These are phyloP conservation scores for Entomyzon cyanotis DNA, from an alignment of 2,113 vertebrate genomes.

Conservation along the genomic window DNA sequence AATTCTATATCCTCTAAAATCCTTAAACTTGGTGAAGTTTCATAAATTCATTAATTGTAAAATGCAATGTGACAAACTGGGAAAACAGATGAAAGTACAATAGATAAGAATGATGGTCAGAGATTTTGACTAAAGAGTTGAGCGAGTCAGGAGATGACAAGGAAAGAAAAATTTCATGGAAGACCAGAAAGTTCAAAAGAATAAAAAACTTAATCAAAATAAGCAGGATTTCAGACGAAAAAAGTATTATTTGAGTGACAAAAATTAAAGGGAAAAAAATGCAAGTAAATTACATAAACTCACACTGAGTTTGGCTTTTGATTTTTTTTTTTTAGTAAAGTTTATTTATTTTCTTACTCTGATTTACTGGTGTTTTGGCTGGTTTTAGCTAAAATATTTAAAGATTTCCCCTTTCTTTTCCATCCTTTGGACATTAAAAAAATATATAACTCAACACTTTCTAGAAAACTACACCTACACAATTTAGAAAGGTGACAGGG, in stretches of 20 bases:
- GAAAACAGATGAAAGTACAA: not conserved
- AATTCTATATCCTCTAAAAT: not conserved
- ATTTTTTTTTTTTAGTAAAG: not conserved
- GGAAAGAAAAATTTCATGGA: not conserved
- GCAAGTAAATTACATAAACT: not conserved
- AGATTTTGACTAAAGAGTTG: not conserved
- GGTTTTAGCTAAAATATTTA: not conserved
- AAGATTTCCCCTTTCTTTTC: not conserved
- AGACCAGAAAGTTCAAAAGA: not conserved
- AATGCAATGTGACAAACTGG: not conserved
- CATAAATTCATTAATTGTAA: not conserved
- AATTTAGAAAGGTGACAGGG: not conserved
- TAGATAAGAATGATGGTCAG: not conserved
- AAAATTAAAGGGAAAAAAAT: not conserved
- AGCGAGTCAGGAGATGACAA: not conserved
- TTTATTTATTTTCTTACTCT: not conserved
- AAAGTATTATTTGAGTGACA: not conserved
- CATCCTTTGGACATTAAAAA: not conserved
- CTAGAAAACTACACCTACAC: not conserved
- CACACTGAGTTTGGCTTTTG: accelerated
- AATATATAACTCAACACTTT: not conserved
- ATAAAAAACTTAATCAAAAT: not conserved
- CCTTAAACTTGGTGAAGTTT: not conserved
- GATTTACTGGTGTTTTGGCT: not conserved
- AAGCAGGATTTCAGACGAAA: not conserved